phyloP scores from a whole-genome alignment of 2,113 vertebrate genomes.

The Archilochus colubris region DNA sequence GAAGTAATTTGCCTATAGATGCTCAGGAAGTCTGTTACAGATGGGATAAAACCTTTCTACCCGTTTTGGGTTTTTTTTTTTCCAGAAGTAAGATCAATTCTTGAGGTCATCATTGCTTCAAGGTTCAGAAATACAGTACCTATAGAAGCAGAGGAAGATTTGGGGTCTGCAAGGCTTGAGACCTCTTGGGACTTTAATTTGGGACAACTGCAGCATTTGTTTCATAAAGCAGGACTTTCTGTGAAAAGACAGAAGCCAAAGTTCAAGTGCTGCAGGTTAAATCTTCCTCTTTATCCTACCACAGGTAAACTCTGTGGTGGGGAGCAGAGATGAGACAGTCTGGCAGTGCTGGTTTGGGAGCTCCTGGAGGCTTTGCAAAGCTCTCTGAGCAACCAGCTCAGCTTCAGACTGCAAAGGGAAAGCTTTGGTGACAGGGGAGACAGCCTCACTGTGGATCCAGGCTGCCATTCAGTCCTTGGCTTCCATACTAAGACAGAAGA shows the following conservation, averaged over 20 bases:
- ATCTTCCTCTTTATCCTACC: background rate
- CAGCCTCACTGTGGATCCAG: background rate
- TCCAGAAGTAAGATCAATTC: background rate
- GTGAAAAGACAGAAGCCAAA: background rate
- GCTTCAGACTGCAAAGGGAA: background rate
- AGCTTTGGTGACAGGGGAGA: background rate
- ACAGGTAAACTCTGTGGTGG: background rate
- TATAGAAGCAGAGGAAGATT: background rate
- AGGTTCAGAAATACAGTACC: background rate
- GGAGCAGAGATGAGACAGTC: background rate
- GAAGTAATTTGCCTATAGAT: background rate
- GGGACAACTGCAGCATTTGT: background rate
- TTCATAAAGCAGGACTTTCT: background rate
- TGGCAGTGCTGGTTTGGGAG: background rate
- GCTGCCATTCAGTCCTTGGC: too few relatives aligned
- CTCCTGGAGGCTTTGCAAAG: background rate
- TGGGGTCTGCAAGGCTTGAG: background rate
- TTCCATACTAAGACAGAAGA: background rate
- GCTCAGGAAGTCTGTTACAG: background rate
- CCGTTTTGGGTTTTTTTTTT: background rate
- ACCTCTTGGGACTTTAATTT: background rate
- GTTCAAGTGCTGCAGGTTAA: background rate
- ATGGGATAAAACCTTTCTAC: background rate
- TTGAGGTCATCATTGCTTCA: background rate
- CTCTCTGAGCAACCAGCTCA: background rate